A percentile compares a stretch with the other conserved stretches of the same genome.
Evolutionary conservation across 1,140 invertebrate species (phyloP).

Genomic region (Platyura marginata): DNA sequence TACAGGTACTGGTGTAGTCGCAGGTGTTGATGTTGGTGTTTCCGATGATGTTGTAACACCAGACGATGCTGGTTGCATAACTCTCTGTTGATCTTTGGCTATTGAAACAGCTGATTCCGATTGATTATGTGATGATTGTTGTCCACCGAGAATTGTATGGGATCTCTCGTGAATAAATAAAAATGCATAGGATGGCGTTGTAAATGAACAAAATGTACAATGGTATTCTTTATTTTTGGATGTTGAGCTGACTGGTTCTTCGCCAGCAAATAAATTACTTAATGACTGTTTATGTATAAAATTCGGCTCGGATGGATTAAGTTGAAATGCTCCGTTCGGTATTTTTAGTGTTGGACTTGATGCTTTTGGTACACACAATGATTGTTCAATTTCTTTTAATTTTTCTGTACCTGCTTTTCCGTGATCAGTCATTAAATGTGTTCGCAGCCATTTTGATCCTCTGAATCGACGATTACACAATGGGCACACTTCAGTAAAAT

Average conservation of each 20-base stretch:
- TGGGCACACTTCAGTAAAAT: conserved; percentile 64
- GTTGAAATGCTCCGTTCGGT: conserved; percentile 31
- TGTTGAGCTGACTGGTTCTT: conserved; percentile 5
- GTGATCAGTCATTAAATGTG: conserved; percentile 76
- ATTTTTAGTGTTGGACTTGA: conserved; percentile 37
- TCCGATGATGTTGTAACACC: conserved; percentile 5
- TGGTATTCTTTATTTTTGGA: conserved; percentile 50
- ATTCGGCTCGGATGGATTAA: conserved; percentile 9
- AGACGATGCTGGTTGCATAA: neutral
- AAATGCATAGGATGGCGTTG: conserved; percentile 73
- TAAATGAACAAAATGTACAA: conserved; percentile 75
- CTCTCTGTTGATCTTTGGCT: conserved; percentile 1
- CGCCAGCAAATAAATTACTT: conserved; percentile 9
- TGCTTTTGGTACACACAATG: conserved; percentile 13
- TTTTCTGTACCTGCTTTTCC: conserved; percentile 51
- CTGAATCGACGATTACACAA: conserved; percentile 76
- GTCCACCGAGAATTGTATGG: conserved; percentile 26
- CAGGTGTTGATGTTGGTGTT: conserved; percentile 4
- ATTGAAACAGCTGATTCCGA: conserved; percentile 5
- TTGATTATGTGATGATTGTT: conserved; percentile 2
- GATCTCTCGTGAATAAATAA: conserved; percentile 80
- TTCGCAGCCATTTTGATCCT: conserved; percentile 75
- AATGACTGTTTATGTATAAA: conserved; percentile 9
- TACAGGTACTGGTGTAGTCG: conserved; percentile 5
- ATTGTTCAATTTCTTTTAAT: conserved; percentile 41